A percentile compares a stretch with the other conserved stretches of the same genome.
Conservation (phyloP, 2,888 invertebrate genomes). For the Nomada goodeniana region DNA sequence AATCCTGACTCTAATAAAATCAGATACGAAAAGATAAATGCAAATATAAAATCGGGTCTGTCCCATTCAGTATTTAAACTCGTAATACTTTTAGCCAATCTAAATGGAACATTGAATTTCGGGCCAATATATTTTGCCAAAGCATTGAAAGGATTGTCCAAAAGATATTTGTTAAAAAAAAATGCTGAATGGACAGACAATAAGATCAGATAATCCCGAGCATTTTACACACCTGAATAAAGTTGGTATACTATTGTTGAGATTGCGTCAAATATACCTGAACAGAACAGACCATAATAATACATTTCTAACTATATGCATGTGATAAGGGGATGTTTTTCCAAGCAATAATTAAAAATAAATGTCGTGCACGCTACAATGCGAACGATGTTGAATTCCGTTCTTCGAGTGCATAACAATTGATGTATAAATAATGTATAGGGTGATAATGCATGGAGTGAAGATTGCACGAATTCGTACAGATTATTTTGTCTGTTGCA, state of each 20-base stretch:
- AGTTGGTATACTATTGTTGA: conserved; percentile 82
- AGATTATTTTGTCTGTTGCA: no score
- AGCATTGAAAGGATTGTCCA: background rate
- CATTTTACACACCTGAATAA: conserved; percentile 83
- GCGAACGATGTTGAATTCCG: no score
- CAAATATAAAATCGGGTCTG: conserved; percentile 72
- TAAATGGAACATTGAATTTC: background rate
- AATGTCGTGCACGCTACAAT: no score
- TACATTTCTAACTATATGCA: conserved; percentile 39
- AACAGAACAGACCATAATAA: conserved; percentile 83
- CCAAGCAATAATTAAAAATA: background rate
- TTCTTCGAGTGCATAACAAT: no score
- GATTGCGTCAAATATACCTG: conserved; percentile 83
- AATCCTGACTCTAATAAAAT: background rate
- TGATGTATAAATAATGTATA: no score
- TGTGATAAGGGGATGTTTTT: background rate
- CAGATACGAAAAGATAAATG: conserved; percentile 35
- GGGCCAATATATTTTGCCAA: background rate
- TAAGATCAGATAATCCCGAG: conserved; percentile 45
- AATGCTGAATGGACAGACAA: conserved; percentile 83
- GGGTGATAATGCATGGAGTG: no score
- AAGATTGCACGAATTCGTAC: no score
- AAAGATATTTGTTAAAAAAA: conserved; percentile 38
- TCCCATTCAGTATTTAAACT: conserved; percentile 81
- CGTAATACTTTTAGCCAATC: conserved; percentile 14